Percentiles rank a stretch among this genome's conserved stretches.
These are phyloP conservation scores for Tetramorium simillimum DNA, from an alignment of 1,140 invertebrate genomes.

Conservation along the genomic window DNA sequence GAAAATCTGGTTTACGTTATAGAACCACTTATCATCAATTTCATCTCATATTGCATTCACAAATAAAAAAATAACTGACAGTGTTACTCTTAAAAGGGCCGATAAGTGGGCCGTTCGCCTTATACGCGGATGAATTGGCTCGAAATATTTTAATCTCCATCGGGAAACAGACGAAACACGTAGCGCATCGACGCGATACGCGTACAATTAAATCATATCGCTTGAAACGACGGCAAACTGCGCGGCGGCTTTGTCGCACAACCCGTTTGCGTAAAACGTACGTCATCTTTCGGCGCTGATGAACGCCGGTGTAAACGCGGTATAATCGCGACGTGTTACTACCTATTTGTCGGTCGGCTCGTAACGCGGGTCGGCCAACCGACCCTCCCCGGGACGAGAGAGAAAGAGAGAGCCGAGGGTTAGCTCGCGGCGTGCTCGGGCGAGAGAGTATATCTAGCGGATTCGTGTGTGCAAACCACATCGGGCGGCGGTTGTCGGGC, in stretches of 20 bases:
- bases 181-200: neutral
- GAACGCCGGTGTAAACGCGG: constrained; percentile 74
- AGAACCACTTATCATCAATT: too few relatives aligned
- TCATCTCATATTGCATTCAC: too few relatives aligned
- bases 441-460: constrained; percentile 69
- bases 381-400: neutral
- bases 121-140: neutral
- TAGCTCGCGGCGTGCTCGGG: constrained; percentile 62
- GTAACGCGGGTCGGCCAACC: constrained; percentile 49
- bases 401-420: constrained; percentile 44
- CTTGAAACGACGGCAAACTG: neutral
- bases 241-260: constrained; percentile 9
- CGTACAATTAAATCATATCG: constrained; percentile 18
- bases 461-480: constrained; percentile 59
- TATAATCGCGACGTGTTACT: constrained; percentile 83
- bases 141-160: neutral
- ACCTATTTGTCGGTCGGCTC: constrained; percentile 82
- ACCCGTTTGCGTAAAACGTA: constrained; percentile 65
- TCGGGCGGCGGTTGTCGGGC: constrained; percentile 70
- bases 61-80: too few relatives aligned
- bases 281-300: constrained; percentile 68
- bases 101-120: too few relatives aligned
- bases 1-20: too few relatives aligned
- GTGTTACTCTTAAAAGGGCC: too few relatives aligned
- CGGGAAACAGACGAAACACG: neutral